Conservation (phyloP, 2,888 invertebrate genomes). For the Prionchulus punctatus region DNA sequence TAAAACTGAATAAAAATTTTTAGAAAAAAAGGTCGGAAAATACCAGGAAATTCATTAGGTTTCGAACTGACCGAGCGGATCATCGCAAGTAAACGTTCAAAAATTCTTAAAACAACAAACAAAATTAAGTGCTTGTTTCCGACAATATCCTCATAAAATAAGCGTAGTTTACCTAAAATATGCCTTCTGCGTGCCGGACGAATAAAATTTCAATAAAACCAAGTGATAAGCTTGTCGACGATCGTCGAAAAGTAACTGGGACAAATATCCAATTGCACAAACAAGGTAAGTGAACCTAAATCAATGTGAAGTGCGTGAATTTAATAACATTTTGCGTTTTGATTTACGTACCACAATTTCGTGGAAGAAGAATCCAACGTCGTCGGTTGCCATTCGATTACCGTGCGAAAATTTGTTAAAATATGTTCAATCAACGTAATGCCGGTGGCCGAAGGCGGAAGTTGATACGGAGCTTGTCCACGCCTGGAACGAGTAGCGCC, state of each 20-base stretch:
- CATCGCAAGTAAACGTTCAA: no score
- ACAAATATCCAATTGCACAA: slow-evolving; percentile 65
- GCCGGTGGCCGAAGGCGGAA: slow-evolving; percentile 4
- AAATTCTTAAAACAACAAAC: no score
- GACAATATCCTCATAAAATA: no score
- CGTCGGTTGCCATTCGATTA: slow-evolving; percentile 7
- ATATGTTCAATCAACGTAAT: slow-evolving; percentile 1
- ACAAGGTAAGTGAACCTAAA: slow-evolving; percentile 60
- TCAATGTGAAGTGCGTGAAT: no score
- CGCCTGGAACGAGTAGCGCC: neutral
- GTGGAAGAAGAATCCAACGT: neutral
- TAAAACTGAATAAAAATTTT: no score
- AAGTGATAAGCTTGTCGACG: slow-evolving; percentile 65
- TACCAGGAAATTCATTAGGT: no score
- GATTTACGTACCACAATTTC: slow-evolving; percentile 1
- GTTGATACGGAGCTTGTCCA: slow-evolving; percentile 3
- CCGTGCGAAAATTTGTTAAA: neutral
- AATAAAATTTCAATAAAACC: slow-evolving; percentile 62
- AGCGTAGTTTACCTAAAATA: slow-evolving; percentile 41
- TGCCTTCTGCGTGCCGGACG: slow-evolving; percentile 53
- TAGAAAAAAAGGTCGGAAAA: no score
- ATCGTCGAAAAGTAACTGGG: slow-evolving; percentile 68
- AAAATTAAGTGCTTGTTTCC: no score
- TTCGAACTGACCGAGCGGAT: no score
- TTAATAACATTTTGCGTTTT: no score